Percentiles rank a stretch among this genome's conserved stretches.
phyloP scores from a whole-genome alignment of 2,113 vertebrate genomes.

The Parus major region DNA sequence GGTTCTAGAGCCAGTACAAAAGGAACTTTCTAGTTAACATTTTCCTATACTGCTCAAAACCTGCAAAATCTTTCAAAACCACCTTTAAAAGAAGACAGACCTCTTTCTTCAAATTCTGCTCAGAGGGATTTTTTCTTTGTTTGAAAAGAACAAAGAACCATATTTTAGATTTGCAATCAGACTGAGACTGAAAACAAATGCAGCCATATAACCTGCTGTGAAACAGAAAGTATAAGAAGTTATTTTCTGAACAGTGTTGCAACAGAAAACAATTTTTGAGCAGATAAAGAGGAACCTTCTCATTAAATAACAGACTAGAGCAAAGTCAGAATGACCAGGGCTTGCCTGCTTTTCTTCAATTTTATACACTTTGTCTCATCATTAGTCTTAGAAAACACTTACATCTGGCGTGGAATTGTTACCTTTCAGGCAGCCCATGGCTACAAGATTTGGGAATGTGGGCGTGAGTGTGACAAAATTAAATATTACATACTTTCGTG shows the following conservation, averaged over 20 bases:
- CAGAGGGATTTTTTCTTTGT: neutral
- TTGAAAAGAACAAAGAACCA: neutral
- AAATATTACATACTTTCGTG: neutral
- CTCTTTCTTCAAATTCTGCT: neutral
- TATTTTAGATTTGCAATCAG: constrained; percentile 9
- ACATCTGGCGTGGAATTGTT: neutral
- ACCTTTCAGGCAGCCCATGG: neutral
- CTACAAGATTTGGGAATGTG: neutral
- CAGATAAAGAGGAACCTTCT: neutral
- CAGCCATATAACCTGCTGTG: neutral
- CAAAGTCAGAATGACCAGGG: neutral
- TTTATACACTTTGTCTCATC: neutral
- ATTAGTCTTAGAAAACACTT: neutral
- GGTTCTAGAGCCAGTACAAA: neutral
- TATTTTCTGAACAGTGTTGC: neutral
- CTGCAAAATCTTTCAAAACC: neutral
- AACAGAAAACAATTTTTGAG: neutral
- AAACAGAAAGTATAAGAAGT: neutral
- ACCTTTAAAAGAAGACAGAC: neutral
- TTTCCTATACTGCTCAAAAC: neutral
- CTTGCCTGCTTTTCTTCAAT: neutral
- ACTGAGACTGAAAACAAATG: neutral
- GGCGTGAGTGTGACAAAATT: neutral
- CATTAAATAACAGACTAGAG: neutral
- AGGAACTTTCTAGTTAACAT: neutral